Conservation (phyloP, 2,113 vertebrate genomes). For the Solea solea region DNA sequence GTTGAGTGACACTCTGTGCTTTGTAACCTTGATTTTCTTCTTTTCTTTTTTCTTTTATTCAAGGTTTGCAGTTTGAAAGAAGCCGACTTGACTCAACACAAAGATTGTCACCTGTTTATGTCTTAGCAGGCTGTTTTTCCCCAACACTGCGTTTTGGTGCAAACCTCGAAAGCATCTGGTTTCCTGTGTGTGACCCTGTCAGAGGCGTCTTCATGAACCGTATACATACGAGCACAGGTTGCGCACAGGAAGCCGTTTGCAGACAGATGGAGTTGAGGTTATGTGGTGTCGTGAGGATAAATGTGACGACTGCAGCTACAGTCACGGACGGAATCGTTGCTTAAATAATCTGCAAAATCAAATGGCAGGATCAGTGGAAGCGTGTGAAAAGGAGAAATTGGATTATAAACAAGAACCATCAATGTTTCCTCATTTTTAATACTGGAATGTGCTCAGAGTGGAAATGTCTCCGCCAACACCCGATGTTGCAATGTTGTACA, state of each 20-base stretch:
- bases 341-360: neutral
- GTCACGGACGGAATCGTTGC: neutral
- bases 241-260: conserved; percentile 53
- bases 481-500: no score
- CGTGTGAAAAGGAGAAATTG: conserved; percentile 15
- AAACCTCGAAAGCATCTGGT: conserved; percentile 53
- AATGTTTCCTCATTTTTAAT: conserved; percentile 6
- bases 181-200: conserved; percentile 57
- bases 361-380: neutral
- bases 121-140: conserved; percentile 22
- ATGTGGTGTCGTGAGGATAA: conserved; percentile 11
- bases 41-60: conserved; percentile 3
- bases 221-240: neutral
- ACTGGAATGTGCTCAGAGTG: conserved; percentile 11
- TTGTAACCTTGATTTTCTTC: conserved; percentile 10
- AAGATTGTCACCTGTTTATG: conserved; percentile 29
- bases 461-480: neutral
- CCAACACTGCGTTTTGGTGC: conserved; percentile 27
- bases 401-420: neutral
- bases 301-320: conserved; percentile 20
- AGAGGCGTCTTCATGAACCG: conserved; percentile 41
- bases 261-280: conserved; percentile 30
- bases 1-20: conserved; percentile 24
- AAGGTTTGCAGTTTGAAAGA: conserved; percentile 30
- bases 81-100: conserved; percentile 29